phyloP scores from a whole-genome alignment of 2,797 vertebrate genomes.

The Amblyraja radiata region DNA sequence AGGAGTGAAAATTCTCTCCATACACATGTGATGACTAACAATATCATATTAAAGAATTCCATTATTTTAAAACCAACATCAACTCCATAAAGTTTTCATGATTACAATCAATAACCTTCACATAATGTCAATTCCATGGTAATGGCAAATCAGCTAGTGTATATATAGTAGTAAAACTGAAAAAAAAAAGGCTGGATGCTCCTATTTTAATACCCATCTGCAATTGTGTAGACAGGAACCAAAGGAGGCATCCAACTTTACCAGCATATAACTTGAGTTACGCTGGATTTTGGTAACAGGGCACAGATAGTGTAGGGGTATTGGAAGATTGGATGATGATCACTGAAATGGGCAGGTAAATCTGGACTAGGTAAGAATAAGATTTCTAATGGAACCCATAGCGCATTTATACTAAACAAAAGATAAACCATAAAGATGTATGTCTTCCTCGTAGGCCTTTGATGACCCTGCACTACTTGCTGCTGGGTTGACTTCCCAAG shows the following conservation, averaged over 20 bases:
- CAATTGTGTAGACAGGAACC: not conserved
- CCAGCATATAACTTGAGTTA: not conserved
- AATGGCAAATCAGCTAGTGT: not conserved
- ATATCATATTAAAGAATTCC: not conserved
- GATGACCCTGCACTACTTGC: not conserved
- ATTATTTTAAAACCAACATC: not conserved
- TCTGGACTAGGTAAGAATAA: not conserved
- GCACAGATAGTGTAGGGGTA: not conserved
- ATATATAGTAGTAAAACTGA: not conserved
- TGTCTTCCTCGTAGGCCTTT: not conserved
- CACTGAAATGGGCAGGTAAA: not conserved
- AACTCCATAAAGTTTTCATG: not conserved
- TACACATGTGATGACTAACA: not conserved
- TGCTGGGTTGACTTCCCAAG: no score
- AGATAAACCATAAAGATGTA: not conserved
- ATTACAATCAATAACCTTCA: not conserved
- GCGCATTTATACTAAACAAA: not conserved
- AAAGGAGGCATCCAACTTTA: not conserved
- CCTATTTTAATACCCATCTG: not conserved
- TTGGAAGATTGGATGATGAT: not conserved
- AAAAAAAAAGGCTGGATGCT: not conserved
- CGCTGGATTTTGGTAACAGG: not conserved
- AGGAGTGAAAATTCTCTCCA: not conserved
- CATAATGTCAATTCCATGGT: not conserved
- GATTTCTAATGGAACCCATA: not conserved